A percentile compares a stretch with the other conserved stretches of the same genome.
Evolutionary conservation across 2,797 vertebrate genomes (phyloP).

Genomic region (Coluber constrictor): DNA sequence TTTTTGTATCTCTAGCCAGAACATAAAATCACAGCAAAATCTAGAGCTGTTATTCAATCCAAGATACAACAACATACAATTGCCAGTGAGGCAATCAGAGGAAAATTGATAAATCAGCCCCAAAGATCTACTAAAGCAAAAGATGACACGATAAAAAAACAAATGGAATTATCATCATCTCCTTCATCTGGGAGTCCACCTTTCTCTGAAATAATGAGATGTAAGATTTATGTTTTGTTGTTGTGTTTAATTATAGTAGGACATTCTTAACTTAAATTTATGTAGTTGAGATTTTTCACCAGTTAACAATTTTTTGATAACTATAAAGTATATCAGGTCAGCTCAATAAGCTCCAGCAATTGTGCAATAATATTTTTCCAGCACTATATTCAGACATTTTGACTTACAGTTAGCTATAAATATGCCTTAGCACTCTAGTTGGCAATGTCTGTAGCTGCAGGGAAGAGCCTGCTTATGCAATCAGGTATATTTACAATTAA

Average conservation of each 20-base stretch:
- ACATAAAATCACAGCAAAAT: conserved; percentile 33
- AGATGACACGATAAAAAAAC: conserved; percentile 19
- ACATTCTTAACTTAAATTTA: not conserved
- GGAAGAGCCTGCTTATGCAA: not conserved
- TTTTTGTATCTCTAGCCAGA: conserved; percentile 53
- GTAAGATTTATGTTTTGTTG: conserved; percentile 70
- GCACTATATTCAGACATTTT: not conserved
- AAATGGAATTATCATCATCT: conserved; percentile 46
- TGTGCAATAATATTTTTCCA: not conserved
- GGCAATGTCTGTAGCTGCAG: not conserved
- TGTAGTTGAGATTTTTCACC: not conserved
- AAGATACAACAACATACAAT: conserved; percentile 39
- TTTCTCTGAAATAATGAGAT: conserved; percentile 81
- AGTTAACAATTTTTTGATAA: not conserved
- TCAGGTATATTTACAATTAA: not conserved
- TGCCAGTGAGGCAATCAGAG: conserved; percentile 14
- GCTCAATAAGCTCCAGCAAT: not conserved
- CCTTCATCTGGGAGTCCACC: conserved; percentile 56
- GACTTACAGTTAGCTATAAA: not conserved
- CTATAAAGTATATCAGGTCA: not conserved
- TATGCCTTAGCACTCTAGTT: not conserved
- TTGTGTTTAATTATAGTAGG: not conserved
- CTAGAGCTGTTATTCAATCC: conserved; percentile 33
- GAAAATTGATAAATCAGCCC: conserved; percentile 13
- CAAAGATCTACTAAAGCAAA: conserved; percentile 27